These are phyloP conservation scores for Solenodon paradoxus DNA, from an alignment of 2,113 vertebrate genomes.

Conservation along the genomic window DNA sequence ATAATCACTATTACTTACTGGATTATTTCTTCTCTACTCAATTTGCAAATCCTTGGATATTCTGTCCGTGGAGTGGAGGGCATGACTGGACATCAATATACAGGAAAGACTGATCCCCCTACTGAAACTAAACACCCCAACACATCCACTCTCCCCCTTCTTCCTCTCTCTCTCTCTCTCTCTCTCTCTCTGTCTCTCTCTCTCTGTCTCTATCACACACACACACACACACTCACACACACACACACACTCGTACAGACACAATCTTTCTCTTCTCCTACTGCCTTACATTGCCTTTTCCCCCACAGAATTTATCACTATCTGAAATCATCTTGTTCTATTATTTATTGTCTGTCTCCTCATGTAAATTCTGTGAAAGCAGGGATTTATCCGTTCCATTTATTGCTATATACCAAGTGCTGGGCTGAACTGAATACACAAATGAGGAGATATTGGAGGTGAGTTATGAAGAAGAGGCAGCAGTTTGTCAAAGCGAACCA, in stretches of 20 bases:
- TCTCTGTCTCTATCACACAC: not conserved
- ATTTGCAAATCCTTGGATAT: not conserved
- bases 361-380: not conserved
- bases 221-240: not conserved
- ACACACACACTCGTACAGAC: too few relatives aligned
- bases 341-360: constrained; percentile 17
- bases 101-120: not conserved
- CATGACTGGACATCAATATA: not conserved
- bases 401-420: not conserved
- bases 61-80: not conserved
- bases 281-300: not conserved
- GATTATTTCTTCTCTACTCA: not conserved
- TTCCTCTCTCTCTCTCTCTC: not conserved
- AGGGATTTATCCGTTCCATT: not conserved
- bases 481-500: not conserved
- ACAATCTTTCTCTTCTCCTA: not conserved
- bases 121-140: too few relatives aligned
- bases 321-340: not conserved
- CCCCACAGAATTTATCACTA: not conserved
- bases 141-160: not conserved
- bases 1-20: not conserved
- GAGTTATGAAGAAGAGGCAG: not conserved
- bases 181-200: not conserved
- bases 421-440: not conserved
- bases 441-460: not conserved